Evolutionary conservation across 2,888 invertebrate species (phyloP), one percentile per base, ranked within the genome.

Genomic region (Drosophila nr. fundita): DNA sequence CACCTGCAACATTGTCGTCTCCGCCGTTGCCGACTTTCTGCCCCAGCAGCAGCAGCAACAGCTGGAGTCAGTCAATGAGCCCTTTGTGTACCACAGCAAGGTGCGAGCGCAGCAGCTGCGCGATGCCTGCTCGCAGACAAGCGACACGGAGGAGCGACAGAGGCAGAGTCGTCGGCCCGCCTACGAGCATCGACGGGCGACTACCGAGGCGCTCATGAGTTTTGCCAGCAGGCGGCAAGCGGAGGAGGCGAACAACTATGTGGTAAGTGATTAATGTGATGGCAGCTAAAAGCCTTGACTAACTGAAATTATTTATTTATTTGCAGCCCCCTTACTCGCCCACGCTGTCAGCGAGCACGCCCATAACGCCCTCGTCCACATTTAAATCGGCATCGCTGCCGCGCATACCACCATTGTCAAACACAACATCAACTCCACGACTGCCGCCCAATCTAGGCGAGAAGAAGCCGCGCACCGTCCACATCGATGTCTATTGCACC

Each of bases 401-500:
- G 21, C 85, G 90, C 34, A 91, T 91, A 73, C 91, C 92, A 42
- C 82, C 89, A 3, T 60, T 88, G 54, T 73, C 87, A 21, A 83
- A 40, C 8, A 13, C 45, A 21, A 82, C 45, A 36, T 42, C 54
- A 21, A n/a, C 58, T 15, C 48, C 76, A 15, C 36, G 67, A 32
- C 15, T 78, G 10, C 64, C 85, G 15, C 62, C 86, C 15, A 81
- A 68, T 61, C 61, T 81, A 36, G 76, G 84, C n/a, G 91, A 92
- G 73, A 93, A 93, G 78, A 94, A 93, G 78, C 93, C 93, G 83
- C 94, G 96, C 65, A 96, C 96, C 0, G 96, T 96, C 34, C 96
- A 96, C 89, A 96, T 96, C 60, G 96, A 96, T 91, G 96, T 96
- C 4, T 96, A 96, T 87, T 96, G 96, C 87, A 96, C 96, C 0